Evolutionary conservation across 2,888 invertebrate species (phyloP).

Genomic region (Tachystola acroxantha): DNA sequence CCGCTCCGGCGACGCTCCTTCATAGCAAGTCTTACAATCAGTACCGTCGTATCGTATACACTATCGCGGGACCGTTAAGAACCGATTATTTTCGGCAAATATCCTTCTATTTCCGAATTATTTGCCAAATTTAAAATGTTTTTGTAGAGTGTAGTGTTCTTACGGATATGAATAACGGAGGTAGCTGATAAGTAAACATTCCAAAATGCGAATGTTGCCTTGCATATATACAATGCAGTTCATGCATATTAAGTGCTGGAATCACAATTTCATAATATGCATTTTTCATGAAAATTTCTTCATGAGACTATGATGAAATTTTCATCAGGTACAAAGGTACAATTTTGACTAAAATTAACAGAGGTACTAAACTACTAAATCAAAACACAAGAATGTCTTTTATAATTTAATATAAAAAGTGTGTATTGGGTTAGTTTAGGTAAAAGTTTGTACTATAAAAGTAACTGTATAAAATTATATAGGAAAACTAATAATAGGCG

Average conservation of each 20-base stretch:
- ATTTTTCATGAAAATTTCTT: slow-evolving; percentile 20
- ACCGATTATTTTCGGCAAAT: slow-evolving; percentile 11
- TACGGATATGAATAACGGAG: slow-evolving; percentile 22
- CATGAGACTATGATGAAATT: slow-evolving; percentile 12
- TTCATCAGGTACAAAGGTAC: slow-evolving; percentile 3
- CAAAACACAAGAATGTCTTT: slow-evolving; percentile 73
- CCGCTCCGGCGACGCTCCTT: slow-evolving; percentile 67
- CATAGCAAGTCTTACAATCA: slow-evolving; percentile 69
- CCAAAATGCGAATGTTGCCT: slow-evolving; percentile 40
- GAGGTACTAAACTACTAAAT: slow-evolving; percentile 75
- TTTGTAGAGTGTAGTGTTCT: slow-evolving; percentile 66
- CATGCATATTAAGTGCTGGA: slow-evolving; percentile 54
- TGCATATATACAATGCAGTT: slow-evolving; percentile 69
- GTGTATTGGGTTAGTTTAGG: slow-evolving; percentile 51
- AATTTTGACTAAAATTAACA: slow-evolving; percentile 13
- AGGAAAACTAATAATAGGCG: slow-evolving; percentile 1
- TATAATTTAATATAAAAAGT: slow-evolving; percentile 73
- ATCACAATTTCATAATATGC: neutral
- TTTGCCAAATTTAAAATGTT: slow-evolving; percentile 5
- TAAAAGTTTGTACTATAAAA: slow-evolving; percentile 48
- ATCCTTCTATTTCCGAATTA: slow-evolving; percentile 8
- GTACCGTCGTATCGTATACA: slow-evolving; percentile 29
- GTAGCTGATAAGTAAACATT: slow-evolving; percentile 32
- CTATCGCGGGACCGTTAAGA: slow-evolving; percentile 15
- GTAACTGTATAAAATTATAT: slow-evolving; percentile 8